Conservation (phyloP, 2,797 vertebrate species). For the Mus minutoides region DNA sequence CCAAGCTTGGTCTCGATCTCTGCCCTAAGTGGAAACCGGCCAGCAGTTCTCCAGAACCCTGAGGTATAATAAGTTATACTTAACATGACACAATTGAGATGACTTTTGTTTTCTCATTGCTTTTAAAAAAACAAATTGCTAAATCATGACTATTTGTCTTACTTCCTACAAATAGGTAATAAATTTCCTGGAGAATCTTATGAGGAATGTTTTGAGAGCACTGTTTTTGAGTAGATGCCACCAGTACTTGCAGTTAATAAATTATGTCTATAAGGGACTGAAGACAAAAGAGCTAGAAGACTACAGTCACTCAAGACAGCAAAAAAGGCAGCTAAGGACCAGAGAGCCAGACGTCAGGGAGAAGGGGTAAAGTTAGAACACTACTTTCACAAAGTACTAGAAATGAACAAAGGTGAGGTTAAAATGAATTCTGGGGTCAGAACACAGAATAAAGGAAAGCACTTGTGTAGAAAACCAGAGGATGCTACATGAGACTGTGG, state of each 20-base stretch:
- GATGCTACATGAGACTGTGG: not conserved
- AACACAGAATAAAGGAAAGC: not conserved
- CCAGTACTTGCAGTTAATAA: not conserved
- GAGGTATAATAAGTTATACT: not conserved
- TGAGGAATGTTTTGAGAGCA: not conserved
- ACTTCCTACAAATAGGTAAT: not conserved
- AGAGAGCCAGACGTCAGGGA: not conserved
- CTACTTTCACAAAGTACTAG: not conserved
- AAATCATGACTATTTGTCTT: not conserved
- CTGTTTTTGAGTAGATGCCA: not conserved
- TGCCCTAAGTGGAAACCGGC: not conserved
- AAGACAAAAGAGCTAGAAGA: slow-evolving; percentile 1
- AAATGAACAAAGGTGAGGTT: not conserved
- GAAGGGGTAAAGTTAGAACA: not conserved
- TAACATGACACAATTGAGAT: not conserved
- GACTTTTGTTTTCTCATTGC: not conserved
- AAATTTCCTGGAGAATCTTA: not conserved
- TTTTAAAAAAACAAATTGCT: not conserved
- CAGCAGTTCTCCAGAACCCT: not conserved
- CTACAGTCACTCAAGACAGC: not conserved
- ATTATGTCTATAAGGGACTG: not conserved
- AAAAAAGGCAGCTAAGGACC: not conserved
- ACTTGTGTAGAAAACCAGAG: not conserved
- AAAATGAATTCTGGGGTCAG: not conserved
- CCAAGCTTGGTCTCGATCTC: not conserved